Conservation (phyloP, 2,888 invertebrate species). For the Leucophora obtusa region DNA sequence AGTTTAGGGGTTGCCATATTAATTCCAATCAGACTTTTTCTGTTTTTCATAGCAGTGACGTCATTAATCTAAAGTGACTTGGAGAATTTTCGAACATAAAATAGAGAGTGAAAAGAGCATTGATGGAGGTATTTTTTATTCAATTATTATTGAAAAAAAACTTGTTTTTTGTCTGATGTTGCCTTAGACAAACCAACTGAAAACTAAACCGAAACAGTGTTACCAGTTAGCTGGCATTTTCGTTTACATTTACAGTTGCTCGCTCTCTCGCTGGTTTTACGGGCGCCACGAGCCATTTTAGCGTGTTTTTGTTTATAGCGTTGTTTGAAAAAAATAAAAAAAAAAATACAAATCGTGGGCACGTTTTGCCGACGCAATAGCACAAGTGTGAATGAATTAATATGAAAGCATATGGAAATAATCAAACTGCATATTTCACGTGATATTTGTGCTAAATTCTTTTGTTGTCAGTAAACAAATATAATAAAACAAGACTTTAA, state of each 20-base stretch:
- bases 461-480: background rate
- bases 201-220: slow-evolving; percentile 46
- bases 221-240: slow-evolving; percentile 50
- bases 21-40: slow-evolving; percentile 42
- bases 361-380: slow-evolving; percentile 74
- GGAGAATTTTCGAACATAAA: background rate
- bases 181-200: background rate
- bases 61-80: slow-evolving; percentile 64
- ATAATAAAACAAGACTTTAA: background rate
- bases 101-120: slow-evolving; percentile 10
- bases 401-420: background rate
- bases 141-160: slow-evolving; percentile 37
- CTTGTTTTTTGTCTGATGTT: slow-evolving; percentile 36
- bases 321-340: slow-evolving; percentile 49
- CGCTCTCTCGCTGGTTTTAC: slow-evolving; percentile 61
- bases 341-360: slow-evolving; percentile 50
- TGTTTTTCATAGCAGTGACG: slow-evolving; percentile 68
- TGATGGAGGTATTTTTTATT: background rate
- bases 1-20: slow-evolving; percentile 33
- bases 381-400: slow-evolving; percentile 9
- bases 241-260: slow-evolving; percentile 65
- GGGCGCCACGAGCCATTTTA: slow-evolving; percentile 70
- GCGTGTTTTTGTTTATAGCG: slow-evolving; percentile 63
- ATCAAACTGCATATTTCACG: background rate
- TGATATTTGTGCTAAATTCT: slow-evolving; percentile 4